Evolutionary conservation across 2,113 vertebrate species (phyloP).

Genomic region (Eolophus roseicapilla): DNA sequence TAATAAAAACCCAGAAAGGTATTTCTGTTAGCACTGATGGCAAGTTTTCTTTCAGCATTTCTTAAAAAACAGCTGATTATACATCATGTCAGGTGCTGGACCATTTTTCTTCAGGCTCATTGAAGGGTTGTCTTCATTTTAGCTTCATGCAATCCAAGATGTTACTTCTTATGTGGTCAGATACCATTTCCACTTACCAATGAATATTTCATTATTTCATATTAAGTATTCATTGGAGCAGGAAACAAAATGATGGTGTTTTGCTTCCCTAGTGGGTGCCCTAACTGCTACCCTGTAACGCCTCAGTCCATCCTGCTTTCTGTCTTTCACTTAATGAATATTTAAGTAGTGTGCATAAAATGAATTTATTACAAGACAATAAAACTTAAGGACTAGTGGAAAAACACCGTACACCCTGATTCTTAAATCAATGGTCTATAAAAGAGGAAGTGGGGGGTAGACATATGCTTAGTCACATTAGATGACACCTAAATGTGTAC

Average conservation of each 20-base stretch:
- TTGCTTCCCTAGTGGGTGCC: neutral
- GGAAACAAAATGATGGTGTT: neutral
- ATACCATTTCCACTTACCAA: neutral
- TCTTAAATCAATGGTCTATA: neutral
- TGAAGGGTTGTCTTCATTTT: neutral
- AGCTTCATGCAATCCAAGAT: neutral
- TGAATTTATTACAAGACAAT: neutral
- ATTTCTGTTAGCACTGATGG: neutral
- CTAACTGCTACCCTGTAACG: neutral
- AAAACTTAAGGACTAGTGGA: neutral
- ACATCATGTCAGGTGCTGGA: neutral
- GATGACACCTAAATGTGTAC: neutral
- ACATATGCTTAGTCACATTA: neutral
- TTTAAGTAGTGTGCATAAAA: neutral
- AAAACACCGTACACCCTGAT: neutral
- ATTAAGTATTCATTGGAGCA: constrained; percentile 16
- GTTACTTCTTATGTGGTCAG: neutral
- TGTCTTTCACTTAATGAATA: neutral
- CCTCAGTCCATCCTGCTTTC: neutral
- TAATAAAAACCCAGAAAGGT: neutral
- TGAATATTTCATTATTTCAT: constrained; percentile 37
- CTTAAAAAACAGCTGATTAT: neutral
- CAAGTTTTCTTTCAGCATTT: neutral
- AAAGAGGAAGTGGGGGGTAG: neutral
- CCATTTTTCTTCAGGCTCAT: neutral